Evolutionary conservation across 2,888 invertebrate genomes (phyloP).

Genomic region (Chesias legatella): DNA sequence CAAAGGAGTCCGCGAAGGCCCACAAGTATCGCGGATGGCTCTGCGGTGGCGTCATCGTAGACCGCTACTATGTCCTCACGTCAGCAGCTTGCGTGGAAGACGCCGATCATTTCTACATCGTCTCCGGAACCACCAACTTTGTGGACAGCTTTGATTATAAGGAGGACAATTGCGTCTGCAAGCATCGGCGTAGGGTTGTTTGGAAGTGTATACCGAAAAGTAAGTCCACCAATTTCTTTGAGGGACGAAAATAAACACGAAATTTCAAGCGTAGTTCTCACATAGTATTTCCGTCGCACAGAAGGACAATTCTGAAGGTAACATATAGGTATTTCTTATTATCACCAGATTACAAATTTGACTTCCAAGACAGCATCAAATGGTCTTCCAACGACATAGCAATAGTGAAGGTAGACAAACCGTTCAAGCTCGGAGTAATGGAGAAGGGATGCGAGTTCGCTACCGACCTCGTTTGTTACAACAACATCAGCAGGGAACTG

Average conservation of each 20-base stretch:
- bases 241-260: background rate
- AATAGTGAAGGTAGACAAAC: slow-evolving; percentile 65
- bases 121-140: slow-evolving; percentile 65
- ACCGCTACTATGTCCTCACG: slow-evolving; percentile 60
- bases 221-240: slow-evolving; percentile 38
- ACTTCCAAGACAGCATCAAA: slow-evolving; percentile 73
- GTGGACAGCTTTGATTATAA: slow-evolving; percentile 69
- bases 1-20: slow-evolving; percentile 68
- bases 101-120: slow-evolving; percentile 69
- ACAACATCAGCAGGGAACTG: slow-evolving; percentile 64
- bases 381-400: slow-evolving; percentile 76
- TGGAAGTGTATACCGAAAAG: slow-evolving; percentile 76
- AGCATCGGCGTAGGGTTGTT: slow-evolving; percentile 61
- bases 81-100: slow-evolving; percentile 75
- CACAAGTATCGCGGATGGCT: slow-evolving; percentile 72
- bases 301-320: too few relatives aligned
- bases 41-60: slow-evolving; percentile 68
- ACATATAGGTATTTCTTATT: too few relatives aligned
- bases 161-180: slow-evolving; percentile 59
- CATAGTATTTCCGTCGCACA: too few relatives aligned
- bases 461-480: slow-evolving; percentile 52
- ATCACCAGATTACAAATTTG: slow-evolving; percentile 67
- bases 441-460: slow-evolving; percentile 66
- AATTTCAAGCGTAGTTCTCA: background rate
- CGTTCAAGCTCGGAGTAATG: slow-evolving; percentile 59